Percentiles rank a stretch among this genome's conserved stretches.
These are phyloP conservation scores for Rhadina sibilatrix DNA, from an alignment of 2,113 vertebrate species.

Conservation along the genomic window DNA sequence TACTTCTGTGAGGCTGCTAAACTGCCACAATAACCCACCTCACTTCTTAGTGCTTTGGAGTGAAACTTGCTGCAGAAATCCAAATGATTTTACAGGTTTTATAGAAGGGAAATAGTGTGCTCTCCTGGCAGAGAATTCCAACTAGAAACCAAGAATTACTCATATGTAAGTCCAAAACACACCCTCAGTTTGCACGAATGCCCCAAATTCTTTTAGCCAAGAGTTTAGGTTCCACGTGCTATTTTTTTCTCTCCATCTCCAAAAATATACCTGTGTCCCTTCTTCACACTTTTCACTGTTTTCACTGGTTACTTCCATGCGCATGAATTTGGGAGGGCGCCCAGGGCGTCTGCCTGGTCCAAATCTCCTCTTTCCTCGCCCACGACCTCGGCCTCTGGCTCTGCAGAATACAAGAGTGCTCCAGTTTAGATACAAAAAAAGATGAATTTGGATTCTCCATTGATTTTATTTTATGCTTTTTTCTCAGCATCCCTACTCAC, in stretches of 20 bases:
- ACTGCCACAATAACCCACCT: neutral
- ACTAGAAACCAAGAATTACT: neutral
- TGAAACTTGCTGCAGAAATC: neutral
- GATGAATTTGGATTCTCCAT: neutral
- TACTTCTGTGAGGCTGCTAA: neutral
- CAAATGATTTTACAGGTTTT: neutral
- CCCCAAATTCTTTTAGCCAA: neutral
- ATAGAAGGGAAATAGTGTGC: neutral
- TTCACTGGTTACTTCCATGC: conserved; percentile 82
- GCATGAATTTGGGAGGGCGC: conserved; percentile 92
- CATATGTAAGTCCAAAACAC: neutral
- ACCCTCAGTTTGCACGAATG: neutral
- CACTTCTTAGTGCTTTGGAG: neutral
- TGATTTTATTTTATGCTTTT: neutral
- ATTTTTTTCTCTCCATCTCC: neutral
- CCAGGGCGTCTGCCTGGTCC: conserved; percentile 89
- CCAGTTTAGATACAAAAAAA: neutral
- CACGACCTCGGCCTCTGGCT: conserved; percentile 87
- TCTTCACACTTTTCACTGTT: conserved; percentile 78
- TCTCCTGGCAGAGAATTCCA: neutral
- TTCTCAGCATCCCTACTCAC: neutral
- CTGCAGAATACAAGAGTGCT: conserved; percentile 70
- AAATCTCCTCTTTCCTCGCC: conserved; percentile 89
- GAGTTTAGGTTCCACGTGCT: neutral
- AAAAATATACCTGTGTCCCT: conserved; percentile 72